Evolutionary conservation across 2,888 invertebrate species (phyloP).

Genomic region (Aphidius colemani): DNA sequence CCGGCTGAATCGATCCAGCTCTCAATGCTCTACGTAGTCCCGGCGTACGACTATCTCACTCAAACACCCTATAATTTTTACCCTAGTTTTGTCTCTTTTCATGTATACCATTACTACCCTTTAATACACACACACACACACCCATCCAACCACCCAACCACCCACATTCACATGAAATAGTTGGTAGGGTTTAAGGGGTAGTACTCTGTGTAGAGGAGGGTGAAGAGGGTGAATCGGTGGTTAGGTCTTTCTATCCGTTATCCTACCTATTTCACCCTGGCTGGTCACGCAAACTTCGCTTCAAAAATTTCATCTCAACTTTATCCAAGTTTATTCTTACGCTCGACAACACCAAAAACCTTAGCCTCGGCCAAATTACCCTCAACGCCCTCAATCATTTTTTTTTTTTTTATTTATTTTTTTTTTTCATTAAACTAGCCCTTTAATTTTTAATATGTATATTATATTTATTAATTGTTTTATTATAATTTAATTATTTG

Average conservation of each 20-base stretch:
- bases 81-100: conserved; percentile 41
- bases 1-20: conserved; percentile 56
- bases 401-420: too few relatives aligned
- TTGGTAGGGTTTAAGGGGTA: not conserved
- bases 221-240: not conserved
- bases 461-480: not conserved
- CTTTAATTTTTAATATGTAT: not conserved
- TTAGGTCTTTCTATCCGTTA: conserved; percentile 16
- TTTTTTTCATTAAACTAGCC: too few relatives aligned
- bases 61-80: conserved; percentile 24
- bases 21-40: conserved; percentile 37
- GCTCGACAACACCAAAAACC: conserved; percentile 12
- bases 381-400: not conserved
- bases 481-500: not conserved
- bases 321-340: conserved; percentile 26
- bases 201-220: not conserved
- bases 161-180: not conserved
- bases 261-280: conserved; percentile 26
- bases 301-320: conserved; percentile 29
- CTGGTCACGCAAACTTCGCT: conserved; percentile 29
- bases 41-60: not conserved
- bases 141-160: conserved; percentile 4
- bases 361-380: conserved; percentile 20
- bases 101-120: conserved; percentile 36
- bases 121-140: conserved; percentile 8